Evolutionary conservation across 2,888 invertebrate genomes (phyloP).

Genomic region (Sphecodes monilicornis): DNA sequence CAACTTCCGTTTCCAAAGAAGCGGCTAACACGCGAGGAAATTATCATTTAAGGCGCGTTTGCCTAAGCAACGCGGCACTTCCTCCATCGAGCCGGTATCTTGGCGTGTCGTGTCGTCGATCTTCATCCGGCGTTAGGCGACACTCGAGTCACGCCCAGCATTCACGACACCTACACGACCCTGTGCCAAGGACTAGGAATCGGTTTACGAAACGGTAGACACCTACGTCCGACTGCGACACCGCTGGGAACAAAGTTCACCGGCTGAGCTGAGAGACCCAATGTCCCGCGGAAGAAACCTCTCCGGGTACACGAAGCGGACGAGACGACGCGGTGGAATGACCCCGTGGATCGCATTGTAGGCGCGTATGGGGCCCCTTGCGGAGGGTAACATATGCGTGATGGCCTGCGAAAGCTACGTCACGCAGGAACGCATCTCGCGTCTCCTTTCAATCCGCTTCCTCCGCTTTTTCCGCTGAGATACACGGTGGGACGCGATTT

Average conservation of each 20-base stretch:
- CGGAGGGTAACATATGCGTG: slow-evolving; percentile 80
- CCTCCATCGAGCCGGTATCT: slow-evolving; percentile 28
- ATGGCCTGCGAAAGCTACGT: slow-evolving; percentile 81
- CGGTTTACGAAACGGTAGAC: slow-evolving; percentile 33
- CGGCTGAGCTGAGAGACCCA: background rate
- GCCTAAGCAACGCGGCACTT: slow-evolving; percentile 6
- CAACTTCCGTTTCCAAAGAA: slow-evolving; percentile 17
- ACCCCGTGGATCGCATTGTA: slow-evolving; percentile 74
- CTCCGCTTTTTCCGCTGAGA: slow-evolving; percentile 45
- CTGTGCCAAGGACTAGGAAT: slow-evolving; percentile 37
- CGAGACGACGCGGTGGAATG: slow-evolving; percentile 72
- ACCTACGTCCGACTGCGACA: slow-evolving; percentile 51
- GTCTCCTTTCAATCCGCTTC: slow-evolving; percentile 59
- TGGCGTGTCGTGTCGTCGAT: slow-evolving; percentile 38
- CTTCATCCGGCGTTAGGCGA: slow-evolving; percentile 46
- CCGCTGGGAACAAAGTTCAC: slow-evolving; percentile 51
- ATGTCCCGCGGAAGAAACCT: slow-evolving; percentile 34
- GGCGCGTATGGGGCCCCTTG: slow-evolving; percentile 64
- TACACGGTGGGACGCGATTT: background rate
- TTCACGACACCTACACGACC: slow-evolving; percentile 64
- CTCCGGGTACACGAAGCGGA: slow-evolving; percentile 54
- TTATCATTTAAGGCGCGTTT: slow-evolving; percentile 38
- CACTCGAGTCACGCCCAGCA: slow-evolving; percentile 62
- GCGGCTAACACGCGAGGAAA: slow-evolving; percentile 10
- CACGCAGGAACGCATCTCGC: slow-evolving; percentile 77